Evolutionary conservation across 2,797 vertebrate genomes (phyloP).

Genomic region (Antrozous pallidus): DNA sequence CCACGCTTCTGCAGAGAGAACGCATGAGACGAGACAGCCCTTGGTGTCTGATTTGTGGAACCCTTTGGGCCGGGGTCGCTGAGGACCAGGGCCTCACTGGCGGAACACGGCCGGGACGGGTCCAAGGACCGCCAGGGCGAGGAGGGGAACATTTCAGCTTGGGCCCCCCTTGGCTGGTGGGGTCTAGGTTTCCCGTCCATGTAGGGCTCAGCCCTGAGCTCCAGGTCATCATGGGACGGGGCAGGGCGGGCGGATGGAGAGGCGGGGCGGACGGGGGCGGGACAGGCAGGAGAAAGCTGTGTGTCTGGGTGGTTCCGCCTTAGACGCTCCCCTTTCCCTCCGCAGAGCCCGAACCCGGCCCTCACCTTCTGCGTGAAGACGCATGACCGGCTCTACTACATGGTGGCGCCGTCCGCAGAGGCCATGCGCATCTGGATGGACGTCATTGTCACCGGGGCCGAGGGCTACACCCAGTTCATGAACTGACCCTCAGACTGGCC

Average conservation of each 20-base stretch:
- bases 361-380: slow-evolving; percentile 98
- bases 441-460: slow-evolving; percentile 94
- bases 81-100: neutral
- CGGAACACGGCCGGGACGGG: too few relatives aligned
- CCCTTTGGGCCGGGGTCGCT: neutral
- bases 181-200: neutral
- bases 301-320: neutral
- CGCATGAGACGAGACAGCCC: too few relatives aligned
- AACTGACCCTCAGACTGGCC: slow-evolving; percentile 82
- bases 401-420: slow-evolving; percentile 94
- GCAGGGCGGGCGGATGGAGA: too few relatives aligned
- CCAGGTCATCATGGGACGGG: neutral
- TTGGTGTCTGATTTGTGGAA: too few relatives aligned
- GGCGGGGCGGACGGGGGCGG: neutral
- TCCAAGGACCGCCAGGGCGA: neutral
- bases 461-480: slow-evolving; percentile 97
- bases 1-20: too few relatives aligned
- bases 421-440: slow-evolving; percentile 99
- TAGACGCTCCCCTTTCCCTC: neutral
- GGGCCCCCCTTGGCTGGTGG: neutral
- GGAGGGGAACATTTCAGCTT: neutral
- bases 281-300: neutral
- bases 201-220: neutral
- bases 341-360: slow-evolving; percentile 93
- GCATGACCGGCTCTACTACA: slow-evolving; percentile 95